These are phyloP conservation scores for Xanthorhoe designata DNA, from an alignment of 2,888 invertebrate genomes.

Conservation along the genomic window DNA sequence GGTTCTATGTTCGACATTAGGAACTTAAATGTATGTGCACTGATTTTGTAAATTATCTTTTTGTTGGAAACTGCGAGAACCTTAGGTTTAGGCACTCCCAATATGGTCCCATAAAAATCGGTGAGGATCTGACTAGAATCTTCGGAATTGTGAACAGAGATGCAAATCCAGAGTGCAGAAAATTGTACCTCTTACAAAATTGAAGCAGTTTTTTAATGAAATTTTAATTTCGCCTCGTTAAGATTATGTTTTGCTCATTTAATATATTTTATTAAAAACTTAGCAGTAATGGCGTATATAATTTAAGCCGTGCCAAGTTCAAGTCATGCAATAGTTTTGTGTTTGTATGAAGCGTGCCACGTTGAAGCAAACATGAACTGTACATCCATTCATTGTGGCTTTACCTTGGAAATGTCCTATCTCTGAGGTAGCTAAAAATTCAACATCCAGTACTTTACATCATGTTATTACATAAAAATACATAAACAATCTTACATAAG, in stretches of 20 bases:
- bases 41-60: too few relatives aligned
- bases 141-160: too few relatives aligned
- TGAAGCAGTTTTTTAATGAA: too few relatives aligned
- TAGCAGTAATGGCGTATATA: constrained; percentile 34
- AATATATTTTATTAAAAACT: constrained; percentile 11
- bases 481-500: constrained; percentile 47
- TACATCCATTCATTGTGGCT: constrained; percentile 71
- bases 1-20: too few relatives aligned
- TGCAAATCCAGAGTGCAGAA: too few relatives aligned
- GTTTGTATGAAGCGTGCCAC: constrained; percentile 76
- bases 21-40: too few relatives aligned
- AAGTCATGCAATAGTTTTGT: constrained; percentile 67
- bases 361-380: constrained; percentile 69
- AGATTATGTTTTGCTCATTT: background rate
- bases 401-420: constrained; percentile 97
- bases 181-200: too few relatives aligned
- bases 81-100: too few relatives aligned
- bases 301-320: constrained; percentile 76
- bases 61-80: too few relatives aligned
- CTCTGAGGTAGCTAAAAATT: constrained; percentile 93
- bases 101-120: too few relatives aligned
- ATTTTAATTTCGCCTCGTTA: background rate
- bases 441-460: constrained; percentile 56
- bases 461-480: constrained; percentile 46
- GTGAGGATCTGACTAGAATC: too few relatives aligned